Evolutionary conservation across 2,113 vertebrate species (phyloP).

Genomic region (Pluvianellus socialis): DNA sequence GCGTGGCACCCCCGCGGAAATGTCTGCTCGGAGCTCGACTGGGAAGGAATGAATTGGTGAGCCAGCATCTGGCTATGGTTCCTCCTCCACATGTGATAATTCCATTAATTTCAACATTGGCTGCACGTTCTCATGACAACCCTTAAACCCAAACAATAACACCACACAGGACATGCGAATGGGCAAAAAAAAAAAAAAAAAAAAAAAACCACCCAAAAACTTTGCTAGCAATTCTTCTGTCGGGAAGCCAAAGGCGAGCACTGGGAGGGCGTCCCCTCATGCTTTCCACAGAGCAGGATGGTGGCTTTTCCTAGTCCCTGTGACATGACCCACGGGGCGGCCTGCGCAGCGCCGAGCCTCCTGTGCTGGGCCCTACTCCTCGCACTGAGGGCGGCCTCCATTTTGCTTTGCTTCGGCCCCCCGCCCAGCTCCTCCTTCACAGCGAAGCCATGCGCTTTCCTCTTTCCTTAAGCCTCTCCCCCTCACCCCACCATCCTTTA

Average conservation of each 20-base stretch:
- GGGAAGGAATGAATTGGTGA: background rate
- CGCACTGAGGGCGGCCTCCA: accelerated
- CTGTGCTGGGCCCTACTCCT: background rate
- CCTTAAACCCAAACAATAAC: background rate
- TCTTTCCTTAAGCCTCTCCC: background rate
- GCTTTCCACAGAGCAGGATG: accelerated
- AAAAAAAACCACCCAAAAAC: no score
- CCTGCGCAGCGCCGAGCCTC: no score
- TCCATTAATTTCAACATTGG: background rate
- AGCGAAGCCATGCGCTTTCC: accelerated
- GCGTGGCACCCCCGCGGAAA: background rate
- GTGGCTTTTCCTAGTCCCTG: background rate
- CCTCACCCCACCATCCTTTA: no score
- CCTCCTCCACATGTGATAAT: background rate
- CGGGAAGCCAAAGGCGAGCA: background rate
- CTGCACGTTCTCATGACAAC: background rate
- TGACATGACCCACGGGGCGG: accelerated
- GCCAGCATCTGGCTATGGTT: background rate
- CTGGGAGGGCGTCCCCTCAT: accelerated
- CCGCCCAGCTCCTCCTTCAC: background rate
- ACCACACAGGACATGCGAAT: background rate
- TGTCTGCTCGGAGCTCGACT: background rate
- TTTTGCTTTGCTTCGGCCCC: background rate
- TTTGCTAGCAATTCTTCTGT: background rate
- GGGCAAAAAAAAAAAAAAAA: background rate